Base-by-base conservation (phyloP, 2,888 invertebrate species). In the Heliconius aoede region DNA sequence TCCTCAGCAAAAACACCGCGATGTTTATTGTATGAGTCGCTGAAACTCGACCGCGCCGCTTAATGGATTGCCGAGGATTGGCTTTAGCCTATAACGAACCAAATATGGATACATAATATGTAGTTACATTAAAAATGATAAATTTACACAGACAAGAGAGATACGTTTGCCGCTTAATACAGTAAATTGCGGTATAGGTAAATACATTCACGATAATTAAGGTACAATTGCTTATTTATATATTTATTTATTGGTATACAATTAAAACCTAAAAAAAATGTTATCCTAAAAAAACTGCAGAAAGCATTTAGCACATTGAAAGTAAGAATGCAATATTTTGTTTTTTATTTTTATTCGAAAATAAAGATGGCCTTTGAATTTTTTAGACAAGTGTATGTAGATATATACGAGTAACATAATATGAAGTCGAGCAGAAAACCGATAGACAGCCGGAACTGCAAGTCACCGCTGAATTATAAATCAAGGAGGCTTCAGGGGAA, bases 1-100 rank as follows among this genome's bases (percentile, higher is more conserved):
- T 79, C 67, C 80, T 82, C 79, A 79, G 85, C 88, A 90, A 91
- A 90, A 91, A 91, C 87, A 81, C 78, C 82, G 83, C 76, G 85
- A 94, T 94, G 94, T 93, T 90, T 94, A 94, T 94, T 94, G 92
- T 91, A 94, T 94, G 94, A 94, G 94, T 85, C 82, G 87, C 91
- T 91, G 91, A 92, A 91, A 92, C 91, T 91, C 91, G 91, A 92
- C 90, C 90, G 88, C 87, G 89, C 89, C 89, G 91, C 87, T 89
- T 92, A 94, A 94, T 93, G 93, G 93, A 93, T 91, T 90, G 89
- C 71, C 68, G 26, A 26, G 73, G 67, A 61, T 76, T 72, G 62
- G 73, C 73, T 71, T 65, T 68, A 72, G 40, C 78, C 77, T 69
- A 68, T 46, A 65, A 32, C 60, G 28, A 65, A 36, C 67, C 69